A percentile compares a stretch with the other conserved stretches of the same genome.
Evolutionary conservation across 2,113 vertebrate species (phyloP).

Genomic region (Otis tarda): DNA sequence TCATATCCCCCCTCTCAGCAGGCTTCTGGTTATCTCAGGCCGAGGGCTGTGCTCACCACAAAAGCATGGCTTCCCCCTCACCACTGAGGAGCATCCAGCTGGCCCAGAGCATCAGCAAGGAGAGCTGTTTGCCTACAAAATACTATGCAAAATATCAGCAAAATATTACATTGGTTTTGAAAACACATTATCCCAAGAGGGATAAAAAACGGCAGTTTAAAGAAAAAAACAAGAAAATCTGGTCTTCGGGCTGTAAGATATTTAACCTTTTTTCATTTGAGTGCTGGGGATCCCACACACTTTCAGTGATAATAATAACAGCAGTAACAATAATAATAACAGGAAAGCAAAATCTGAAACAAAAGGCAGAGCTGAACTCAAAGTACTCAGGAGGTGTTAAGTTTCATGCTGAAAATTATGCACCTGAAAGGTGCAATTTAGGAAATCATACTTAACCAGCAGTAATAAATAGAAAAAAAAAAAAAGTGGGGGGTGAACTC

Average conservation of each 20-base stretch:
- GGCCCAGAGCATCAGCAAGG: not conserved
- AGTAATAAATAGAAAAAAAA: not conserved
- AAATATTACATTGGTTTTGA: not conserved
- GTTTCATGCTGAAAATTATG: not conserved
- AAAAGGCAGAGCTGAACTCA: not conserved
- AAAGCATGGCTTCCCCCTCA: not conserved
- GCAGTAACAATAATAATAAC: not conserved
- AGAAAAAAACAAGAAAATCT: not conserved
- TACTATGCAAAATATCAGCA: not conserved
- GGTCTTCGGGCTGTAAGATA: not conserved
- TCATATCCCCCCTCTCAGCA: not conserved
- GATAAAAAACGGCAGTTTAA: not conserved
- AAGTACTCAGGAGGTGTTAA: not conserved
- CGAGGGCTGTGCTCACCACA: not conserved
- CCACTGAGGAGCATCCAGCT: not conserved
- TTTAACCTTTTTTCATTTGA: slow-evolving; percentile 10
- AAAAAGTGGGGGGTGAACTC: not conserved
- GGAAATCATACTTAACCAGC: not conserved
- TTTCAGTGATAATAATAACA: not conserved
- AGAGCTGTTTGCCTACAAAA: not conserved
- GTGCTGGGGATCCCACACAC: not conserved
- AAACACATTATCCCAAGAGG: not conserved
- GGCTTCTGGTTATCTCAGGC: not conserved
- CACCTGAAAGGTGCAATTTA: not conserved
- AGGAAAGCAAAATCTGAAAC: not conserved